A percentile compares a stretch with the other conserved stretches of the same genome.
Evolutionary conservation across 2,797 vertebrate species (phyloP).

Genomic region (Delichon dasypus): DNA sequence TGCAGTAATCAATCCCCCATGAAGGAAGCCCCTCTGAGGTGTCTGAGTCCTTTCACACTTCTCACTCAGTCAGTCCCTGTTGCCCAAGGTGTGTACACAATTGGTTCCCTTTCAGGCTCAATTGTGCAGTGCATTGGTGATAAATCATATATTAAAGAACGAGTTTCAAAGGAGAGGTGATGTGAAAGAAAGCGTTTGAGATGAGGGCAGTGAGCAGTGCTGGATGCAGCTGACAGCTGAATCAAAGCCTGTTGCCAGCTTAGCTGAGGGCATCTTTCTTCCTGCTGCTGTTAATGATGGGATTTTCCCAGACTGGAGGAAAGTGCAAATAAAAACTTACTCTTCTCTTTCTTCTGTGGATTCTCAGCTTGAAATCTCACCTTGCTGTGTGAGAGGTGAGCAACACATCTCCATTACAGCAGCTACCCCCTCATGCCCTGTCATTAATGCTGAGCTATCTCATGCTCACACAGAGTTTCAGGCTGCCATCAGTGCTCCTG

Average conservation of each 20-base stretch:
- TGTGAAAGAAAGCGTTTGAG: neutral
- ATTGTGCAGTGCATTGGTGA: neutral
- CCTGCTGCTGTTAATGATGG: neutral
- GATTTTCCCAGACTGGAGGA: neutral
- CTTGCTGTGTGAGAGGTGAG: neutral
- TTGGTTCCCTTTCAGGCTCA: neutral
- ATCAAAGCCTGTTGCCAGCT: neutral
- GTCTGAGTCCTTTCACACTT: neutral
- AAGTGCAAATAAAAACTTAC: neutral
- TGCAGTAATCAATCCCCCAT: neutral
- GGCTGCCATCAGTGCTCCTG: neutral
- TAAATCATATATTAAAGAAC: neutral
- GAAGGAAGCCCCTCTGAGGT: neutral
- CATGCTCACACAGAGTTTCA: neutral
- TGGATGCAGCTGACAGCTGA: neutral
- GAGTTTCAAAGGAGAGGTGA: neutral
- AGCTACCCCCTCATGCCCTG: neutral
- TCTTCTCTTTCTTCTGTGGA: neutral
- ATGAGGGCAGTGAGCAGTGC: neutral
- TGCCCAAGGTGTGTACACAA: neutral
- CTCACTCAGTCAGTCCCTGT: neutral
- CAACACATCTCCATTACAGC: neutral
- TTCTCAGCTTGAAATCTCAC: neutral
- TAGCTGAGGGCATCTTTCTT: neutral
- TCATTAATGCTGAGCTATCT: neutral